These are phyloP conservation scores for Chloebia gouldiae DNA, from an alignment of 2,113 vertebrate species.

Conservation along the genomic window DNA sequence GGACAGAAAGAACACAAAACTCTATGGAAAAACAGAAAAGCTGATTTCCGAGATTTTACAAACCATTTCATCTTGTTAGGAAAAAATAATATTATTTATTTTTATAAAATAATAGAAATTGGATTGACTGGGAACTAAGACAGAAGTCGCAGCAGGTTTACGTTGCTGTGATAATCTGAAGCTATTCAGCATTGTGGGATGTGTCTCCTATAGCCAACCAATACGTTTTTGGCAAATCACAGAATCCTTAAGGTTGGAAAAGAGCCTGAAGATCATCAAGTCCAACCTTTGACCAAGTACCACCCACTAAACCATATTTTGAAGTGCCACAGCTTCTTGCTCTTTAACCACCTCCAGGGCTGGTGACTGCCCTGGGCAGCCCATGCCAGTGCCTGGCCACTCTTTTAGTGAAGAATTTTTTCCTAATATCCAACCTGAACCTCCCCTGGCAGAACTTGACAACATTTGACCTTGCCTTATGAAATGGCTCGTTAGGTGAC, in stretches of 20 bases:
- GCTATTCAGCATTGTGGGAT: background rate
- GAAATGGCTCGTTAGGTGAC: background rate
- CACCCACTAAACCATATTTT: background rate
- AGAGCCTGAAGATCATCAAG: background rate
- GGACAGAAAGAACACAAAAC: background rate
- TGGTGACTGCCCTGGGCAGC: background rate
- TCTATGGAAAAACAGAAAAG: background rate
- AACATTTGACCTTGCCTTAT: background rate
- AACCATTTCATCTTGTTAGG: background rate
- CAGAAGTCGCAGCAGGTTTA: background rate
- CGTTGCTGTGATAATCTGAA: background rate
- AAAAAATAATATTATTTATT: background rate
- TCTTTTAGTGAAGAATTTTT: background rate
- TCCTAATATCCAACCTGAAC: background rate
- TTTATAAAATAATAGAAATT: background rate
- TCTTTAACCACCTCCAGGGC: background rate
- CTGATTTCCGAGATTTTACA: background rate
- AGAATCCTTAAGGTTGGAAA: background rate
- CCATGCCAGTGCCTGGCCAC: background rate
- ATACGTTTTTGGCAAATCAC: rapidly evolving
- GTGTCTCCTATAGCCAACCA: background rate
- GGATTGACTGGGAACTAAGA: background rate
- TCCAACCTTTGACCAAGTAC: background rate
- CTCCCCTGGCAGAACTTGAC: background rate
- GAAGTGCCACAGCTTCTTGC: background rate